Base-by-base conservation (phyloP, 2,797 vertebrate species). In the Microtus californicus region DNA sequence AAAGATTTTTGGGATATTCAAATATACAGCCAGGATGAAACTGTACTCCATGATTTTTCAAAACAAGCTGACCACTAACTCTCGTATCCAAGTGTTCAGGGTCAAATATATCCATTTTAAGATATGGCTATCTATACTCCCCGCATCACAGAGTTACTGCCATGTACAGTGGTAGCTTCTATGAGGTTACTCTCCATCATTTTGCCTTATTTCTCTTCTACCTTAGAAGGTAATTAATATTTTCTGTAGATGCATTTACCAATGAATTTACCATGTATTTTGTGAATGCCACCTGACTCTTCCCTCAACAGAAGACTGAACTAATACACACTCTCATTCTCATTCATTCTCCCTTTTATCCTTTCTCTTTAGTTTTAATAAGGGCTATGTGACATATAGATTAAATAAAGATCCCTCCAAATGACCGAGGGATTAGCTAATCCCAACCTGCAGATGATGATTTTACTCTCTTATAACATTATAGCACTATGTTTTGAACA, bases 281-380 rank as follows among this genome's bases (percentile, higher is more conserved):
- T 91, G 54, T 87, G 71, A 93, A 73, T 91, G 40, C 83, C 71
- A 94, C 13, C 37, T 85, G 73, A 63, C 51, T 80, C 27, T n/a
- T 79, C 48, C 48, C 76, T 21, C 31, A 89, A 92, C 15, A 77
- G 17, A 82, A 78, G n/a, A 89, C 14, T 31, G 73, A 63, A 87
- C 14, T 45, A 90, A 91, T 7, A 71, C 34, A 31, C 25, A 91
- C 11, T 48, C 4, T 43, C 25, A 29, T 11, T 5, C 45, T 71
- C 8, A 12, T 17, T 73, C 54, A 63, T 65, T 69, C 87, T 67
- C 71, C 79, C 92, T 10, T 15, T 95, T 59, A 93, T 73, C 31
- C 65, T 86, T 71, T 79, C 92, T 91, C 51, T 67, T 80, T 65
- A 93, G 77, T 11, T 97, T 61, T 83, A 67, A 91, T 79, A 97